These are phyloP conservation scores for Leptinotarsa undecemlineata DNA, from an alignment of 1,140 invertebrate species.

Conservation along the genomic window DNA sequence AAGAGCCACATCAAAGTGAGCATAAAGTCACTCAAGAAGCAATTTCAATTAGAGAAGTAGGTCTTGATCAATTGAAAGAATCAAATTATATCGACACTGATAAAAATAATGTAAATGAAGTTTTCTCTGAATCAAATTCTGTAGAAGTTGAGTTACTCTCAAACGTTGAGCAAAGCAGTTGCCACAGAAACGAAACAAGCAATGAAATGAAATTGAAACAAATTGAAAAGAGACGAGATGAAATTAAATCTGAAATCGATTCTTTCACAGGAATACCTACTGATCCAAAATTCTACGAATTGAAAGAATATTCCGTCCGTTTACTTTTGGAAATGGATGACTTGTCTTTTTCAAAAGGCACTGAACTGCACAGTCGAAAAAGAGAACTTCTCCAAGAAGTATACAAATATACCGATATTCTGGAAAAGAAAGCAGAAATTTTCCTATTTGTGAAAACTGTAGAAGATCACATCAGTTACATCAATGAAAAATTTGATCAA, in stretches of 20 bases:
- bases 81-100: too few species aligned
- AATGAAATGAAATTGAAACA: not conserved
- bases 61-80: too few species aligned
- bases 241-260: conserved; percentile 21
- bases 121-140: too few species aligned
- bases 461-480: conserved; percentile 20
- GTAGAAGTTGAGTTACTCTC: too few species aligned
- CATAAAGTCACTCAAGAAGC: too few species aligned
- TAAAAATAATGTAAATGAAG: too few species aligned
- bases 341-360: conserved; percentile 24
- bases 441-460: conserved; percentile 27
- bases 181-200: not conserved
- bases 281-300: conserved; percentile 33
- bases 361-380: conserved; percentile 29
- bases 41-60: too few species aligned
- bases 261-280: conserved; percentile 32
- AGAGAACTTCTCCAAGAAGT: conserved; percentile 34
- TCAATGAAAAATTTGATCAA: not conserved
- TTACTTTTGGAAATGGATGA: conserved; percentile 33
- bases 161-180: too few species aligned
- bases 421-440: conserved; percentile 34
- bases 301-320: conserved; percentile 33
- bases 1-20: too few species aligned
- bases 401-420: conserved; percentile 29
- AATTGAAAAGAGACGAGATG: conserved; percentile 8